Base-by-base conservation (phyloP, 2,888 invertebrate species). In the Microplitis manilae region DNA sequence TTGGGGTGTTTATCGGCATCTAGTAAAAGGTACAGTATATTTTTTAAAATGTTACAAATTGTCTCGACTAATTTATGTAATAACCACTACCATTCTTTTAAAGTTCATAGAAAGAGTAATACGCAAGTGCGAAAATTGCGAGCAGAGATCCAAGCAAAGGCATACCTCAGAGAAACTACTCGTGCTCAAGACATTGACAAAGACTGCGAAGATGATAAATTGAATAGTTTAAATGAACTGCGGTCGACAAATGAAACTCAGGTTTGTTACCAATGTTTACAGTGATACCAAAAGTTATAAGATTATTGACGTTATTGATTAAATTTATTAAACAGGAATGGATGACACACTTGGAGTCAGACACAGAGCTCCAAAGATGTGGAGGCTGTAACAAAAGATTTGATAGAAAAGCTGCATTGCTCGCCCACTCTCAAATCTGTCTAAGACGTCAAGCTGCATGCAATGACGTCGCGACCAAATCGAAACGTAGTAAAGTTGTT, bases 1-100 rank as follows among this genome's bases (percentile, higher is more conserved):
- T 0, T 94, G 94, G 92, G 94, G 95, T 85, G 95, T 96, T 1
- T 94, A 95, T 85, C 92, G 96, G 5, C 96, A 96, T 90, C 91
- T 95, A 17, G 93, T 92, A 81, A 95, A 94, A 91, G 94, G 95
- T 83, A 94, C 94, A 7, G 9, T 20, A 6, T 9, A 2, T 39
- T 17, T 30, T 17, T 68, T 20, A 9, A 72, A 61, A 72, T 6
- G 1, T 0, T 50, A 50, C 13, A 8, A 50, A 62, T 13, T 38
- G 9, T 38, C 69, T 6, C 65, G 13, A 40, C 61, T 65, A 68
- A 39, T n/a, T 20, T 13, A 9, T 38, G 13, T 38, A 68, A 59
- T 9, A 9, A 65, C 59, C 9, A 15, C 41, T 5, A 15, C 79
- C 69, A 73, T 69, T 81, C 77, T 80, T 80, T 74, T 30, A 4